Base-by-base conservation (phyloP, 64 coral and sea anemone genomes). In the Porites australiensis region DNA sequence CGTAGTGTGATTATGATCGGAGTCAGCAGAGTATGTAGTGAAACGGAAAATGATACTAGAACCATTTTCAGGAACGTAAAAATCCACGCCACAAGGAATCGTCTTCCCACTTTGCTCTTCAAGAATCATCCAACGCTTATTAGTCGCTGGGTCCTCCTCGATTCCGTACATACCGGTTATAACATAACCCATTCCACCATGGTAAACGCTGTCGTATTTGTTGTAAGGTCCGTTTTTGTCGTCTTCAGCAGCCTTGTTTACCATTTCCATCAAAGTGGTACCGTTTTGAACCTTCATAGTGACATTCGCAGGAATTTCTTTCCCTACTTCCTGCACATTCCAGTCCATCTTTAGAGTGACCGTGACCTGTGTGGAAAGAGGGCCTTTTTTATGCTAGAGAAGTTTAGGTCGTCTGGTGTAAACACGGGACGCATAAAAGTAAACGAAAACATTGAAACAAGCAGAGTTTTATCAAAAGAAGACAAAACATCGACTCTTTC, bases 341-440 rank as follows among this genome's bases (percentile, higher is more conserved):
- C 48, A 84, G 5, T 84, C 81, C 19, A 84, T 49, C 46, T 84
- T 84, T 9, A 84, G 46, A 10, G 81, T 83, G 1, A 83, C 79
- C 48, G 79, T 83, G 5, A 83, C 66, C 79, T 83, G 27, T 37
- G 1, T 37, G 27, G 1, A 37, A 37, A 37, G 27, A 37, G 27
- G 27, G 27, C 27, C 0, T 37, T 37, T 37, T 37, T 37, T 37
- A 37, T 37, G 27, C 27, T 37, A 1, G 27, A 37, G 27, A 37
- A 0, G 27, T 37, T 37, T 37, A 37, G 27, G 27, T 37, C 27
- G 0, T 37, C 27, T 37, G 27, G 27, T 37, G 27, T 37, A 37
- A 37, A 37, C 27, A 37, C 27, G 27, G 27, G 1, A 37, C 27
- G 27, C 27, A 37, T 37, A 37, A 37, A 37, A 37, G 27, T 37